Percentiles rank a stretch among this genome's conserved stretches.
Conservation (phyloP, 2,113 vertebrate species). For the Oreocharis arfaki region DNA sequence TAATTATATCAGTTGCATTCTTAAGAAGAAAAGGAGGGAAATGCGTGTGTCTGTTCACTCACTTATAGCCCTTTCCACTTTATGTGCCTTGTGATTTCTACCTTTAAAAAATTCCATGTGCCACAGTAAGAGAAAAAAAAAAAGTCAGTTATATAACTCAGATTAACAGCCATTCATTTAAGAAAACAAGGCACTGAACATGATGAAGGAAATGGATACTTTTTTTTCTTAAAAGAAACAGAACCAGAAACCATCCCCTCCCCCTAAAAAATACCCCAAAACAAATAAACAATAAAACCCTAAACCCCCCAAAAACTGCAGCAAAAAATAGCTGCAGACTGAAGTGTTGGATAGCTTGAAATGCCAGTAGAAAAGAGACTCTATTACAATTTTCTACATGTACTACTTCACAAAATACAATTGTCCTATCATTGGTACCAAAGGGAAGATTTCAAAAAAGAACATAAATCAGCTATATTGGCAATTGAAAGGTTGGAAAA, state of each 20-base stretch:
- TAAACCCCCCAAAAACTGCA: accelerated
- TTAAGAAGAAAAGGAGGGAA: not conserved
- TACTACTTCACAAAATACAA: constrained; percentile 20
- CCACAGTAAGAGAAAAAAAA: not conserved
- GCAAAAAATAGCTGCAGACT: not conserved
- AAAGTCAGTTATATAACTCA: not conserved
- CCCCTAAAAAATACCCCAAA: not conserved
- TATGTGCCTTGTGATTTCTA: not conserved
- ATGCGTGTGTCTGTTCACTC: not conserved
- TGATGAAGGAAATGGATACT: not conserved
- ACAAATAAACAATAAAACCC: not conserved
- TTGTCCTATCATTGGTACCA: not conserved
- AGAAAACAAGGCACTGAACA: accelerated
- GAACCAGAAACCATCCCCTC: not conserved
- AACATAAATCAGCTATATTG: constrained; percentile 37
- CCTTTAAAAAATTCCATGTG: not conserved
- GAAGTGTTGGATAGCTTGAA: not conserved
- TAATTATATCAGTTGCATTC: not conserved
- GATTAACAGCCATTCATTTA: not conserved
- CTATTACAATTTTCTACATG: constrained; percentile 43
- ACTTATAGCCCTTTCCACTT: not conserved
- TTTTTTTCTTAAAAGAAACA: not conserved
- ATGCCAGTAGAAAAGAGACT: constrained; percentile 6
- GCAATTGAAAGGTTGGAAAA: constrained; percentile 44
- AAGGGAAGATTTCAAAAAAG: constrained; percentile 13